A percentile compares a stretch with the other conserved stretches of the same genome.
These are phyloP conservation scores for Amphibalanus amphitrite DNA, from an alignment of 1,140 invertebrate genomes.

Conservation along the genomic window DNA sequence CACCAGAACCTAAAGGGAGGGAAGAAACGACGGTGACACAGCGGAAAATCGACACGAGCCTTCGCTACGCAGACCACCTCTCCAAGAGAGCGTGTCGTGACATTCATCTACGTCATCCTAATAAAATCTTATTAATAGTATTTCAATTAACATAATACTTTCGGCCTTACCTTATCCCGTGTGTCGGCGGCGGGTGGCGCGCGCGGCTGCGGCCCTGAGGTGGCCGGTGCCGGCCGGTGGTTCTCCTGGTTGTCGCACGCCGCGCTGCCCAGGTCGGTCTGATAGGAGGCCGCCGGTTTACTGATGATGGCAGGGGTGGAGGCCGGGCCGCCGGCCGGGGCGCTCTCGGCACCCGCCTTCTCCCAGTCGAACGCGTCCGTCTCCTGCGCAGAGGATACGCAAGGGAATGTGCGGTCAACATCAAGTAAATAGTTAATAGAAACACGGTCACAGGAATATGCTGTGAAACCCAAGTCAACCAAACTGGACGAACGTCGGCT, in stretches of 20 bases:
- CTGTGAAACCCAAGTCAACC: too few relatives aligned
- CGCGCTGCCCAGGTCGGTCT: slow-evolving; percentile 1
- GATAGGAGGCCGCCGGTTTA: slow-evolving; percentile 10
- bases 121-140: too few relatives aligned
- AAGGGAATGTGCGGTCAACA: not conserved
- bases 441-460: not conserved
- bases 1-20: not conserved
- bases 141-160: too few relatives aligned
- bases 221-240: not conserved
- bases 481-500: too few relatives aligned
- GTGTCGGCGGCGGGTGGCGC: not conserved
- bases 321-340: slow-evolving; percentile 22
- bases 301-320: slow-evolving; percentile 19
- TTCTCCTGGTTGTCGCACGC: not conserved
- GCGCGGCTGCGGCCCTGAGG: not conserved
- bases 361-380: slow-evolving; percentile 94
- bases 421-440: too few relatives aligned
- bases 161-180: not conserved
- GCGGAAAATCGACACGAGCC: not conserved
- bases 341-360: slow-evolving; percentile 35
- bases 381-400: slow-evolving; percentile 20
- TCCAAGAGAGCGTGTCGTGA: too few relatives aligned
- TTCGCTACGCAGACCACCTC: too few relatives aligned
- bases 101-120: too few relatives aligned
- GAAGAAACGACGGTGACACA: too few relatives aligned